A percentile compares a stretch with the other conserved stretches of the same genome.
Evolutionary conservation across 1,140 invertebrate genomes (phyloP).

Genomic region (Drosophila nigromelanica): DNA sequence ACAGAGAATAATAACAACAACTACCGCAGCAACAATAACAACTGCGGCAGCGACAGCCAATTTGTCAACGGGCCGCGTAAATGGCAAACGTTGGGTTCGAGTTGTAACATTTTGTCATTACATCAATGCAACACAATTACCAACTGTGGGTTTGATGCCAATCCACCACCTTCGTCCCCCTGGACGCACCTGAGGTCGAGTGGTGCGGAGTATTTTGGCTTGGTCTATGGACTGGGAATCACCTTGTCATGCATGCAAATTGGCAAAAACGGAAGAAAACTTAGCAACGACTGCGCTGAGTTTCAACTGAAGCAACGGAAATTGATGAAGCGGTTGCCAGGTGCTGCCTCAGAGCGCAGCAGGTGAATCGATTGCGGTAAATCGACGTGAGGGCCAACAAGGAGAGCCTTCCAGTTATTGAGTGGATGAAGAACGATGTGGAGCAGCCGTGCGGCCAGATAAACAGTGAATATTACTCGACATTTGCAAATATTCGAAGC

Average conservation of each 20-base stretch:
- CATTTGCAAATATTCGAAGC: background rate
- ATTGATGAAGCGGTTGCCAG: conserved; percentile 43
- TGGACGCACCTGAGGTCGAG: too few relatives aligned
- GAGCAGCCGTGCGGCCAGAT: too few relatives aligned
- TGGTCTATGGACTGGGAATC: conserved; percentile 6
- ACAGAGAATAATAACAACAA: background rate
- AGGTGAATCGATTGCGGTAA: conserved; percentile 6
- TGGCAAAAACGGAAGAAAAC: conserved; percentile 39
- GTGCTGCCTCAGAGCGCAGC: conserved; percentile 6
- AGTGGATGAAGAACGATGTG: background rate
- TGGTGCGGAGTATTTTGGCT: too few relatives aligned
- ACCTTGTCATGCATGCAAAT: conserved; percentile 58
- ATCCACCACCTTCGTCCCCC: background rate
- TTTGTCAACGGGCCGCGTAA: conserved; percentile 60
- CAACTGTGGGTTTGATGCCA: background rate
- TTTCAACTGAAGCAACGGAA: conserved; percentile 42
- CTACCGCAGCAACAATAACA: conserved; percentile 30
- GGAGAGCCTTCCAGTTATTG: background rate
- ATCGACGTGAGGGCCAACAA: background rate
- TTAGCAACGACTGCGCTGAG: conserved; percentile 21
- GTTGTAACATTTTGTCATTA: conserved; percentile 54
- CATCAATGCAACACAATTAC: conserved; percentile 55
- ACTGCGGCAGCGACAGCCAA: conserved; percentile 53
- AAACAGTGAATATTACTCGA: background rate
- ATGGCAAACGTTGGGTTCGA: conserved; percentile 46